Percentiles rank a stretch among this genome's conserved stretches.
Evolutionary conservation across 64 coral and sea anemone genomes (phyloP).

Genomic region (Catalaphyllia jardinei): DNA sequence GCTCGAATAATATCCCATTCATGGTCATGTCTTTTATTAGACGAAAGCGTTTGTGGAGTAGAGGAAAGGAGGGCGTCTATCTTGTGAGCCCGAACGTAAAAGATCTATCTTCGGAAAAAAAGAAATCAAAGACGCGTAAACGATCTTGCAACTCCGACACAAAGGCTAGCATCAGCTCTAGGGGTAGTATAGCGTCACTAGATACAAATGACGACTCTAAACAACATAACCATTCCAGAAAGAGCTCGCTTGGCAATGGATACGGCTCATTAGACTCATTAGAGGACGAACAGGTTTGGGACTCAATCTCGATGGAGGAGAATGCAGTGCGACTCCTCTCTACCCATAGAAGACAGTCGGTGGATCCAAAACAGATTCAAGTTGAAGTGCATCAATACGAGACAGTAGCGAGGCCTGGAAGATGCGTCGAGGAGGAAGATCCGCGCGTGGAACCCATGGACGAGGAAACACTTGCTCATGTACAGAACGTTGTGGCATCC

Average conservation of each 20-base stretch:
- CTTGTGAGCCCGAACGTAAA: not conserved
- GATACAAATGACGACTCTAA: not conserved
- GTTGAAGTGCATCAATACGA: not conserved
- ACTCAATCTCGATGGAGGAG: not conserved
- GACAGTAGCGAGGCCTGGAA: not conserved
- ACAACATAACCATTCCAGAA: not conserved
- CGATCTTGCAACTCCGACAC: not conserved
- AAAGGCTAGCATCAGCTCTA: not conserved
- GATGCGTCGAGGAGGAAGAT: not conserved
- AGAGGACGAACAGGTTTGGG: not conserved
- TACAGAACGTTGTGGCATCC: not conserved
- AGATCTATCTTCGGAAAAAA: not conserved
- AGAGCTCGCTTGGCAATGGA: not conserved
- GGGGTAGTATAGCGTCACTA: not conserved
- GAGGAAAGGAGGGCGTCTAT: not conserved
- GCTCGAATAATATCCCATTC: not conserved
- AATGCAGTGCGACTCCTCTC: not conserved
- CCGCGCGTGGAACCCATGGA: not conserved
- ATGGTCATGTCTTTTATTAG: not conserved
- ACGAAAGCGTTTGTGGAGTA: slow-evolving; percentile 16
- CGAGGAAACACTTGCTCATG: not conserved
- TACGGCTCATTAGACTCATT: not conserved
- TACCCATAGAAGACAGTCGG: not conserved
- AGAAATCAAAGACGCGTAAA: not conserved
- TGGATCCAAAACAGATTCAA: slow-evolving; percentile 11